Evolutionary conservation across 2,888 invertebrate species (phyloP).

Genomic region (Anagyrus pseudococci): DNA sequence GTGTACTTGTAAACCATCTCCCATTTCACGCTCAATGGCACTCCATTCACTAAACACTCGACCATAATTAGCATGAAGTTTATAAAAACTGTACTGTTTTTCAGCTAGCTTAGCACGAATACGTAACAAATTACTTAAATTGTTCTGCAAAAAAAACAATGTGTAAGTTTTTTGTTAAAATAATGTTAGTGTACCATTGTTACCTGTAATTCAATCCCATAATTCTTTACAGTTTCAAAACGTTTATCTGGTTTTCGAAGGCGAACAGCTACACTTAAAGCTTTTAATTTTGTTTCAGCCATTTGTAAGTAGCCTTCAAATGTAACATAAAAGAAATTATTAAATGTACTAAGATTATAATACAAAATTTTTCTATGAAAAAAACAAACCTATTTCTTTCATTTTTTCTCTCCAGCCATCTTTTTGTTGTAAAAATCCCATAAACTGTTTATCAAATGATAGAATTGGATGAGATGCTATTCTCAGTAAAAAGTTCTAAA

Average conservation of each 20-base stretch:
- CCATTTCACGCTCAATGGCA: slow-evolving; percentile 82
- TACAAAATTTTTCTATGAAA: background rate
- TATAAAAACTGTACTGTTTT: slow-evolving; percentile 78
- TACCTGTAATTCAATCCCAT: slow-evolving; percentile 76
- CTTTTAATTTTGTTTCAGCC: slow-evolving; percentile 81
- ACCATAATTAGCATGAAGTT: slow-evolving; percentile 82
- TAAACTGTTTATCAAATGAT: slow-evolving; percentile 77
- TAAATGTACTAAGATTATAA: background rate
- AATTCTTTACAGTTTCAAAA: slow-evolving; percentile 78
- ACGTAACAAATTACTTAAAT: slow-evolving; percentile 60
- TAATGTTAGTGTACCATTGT: slow-evolving; percentile 44
- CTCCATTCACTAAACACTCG: slow-evolving; percentile 87
- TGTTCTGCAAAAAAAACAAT: slow-evolving; percentile 58
- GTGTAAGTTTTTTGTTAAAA: slow-evolving; percentile 64
- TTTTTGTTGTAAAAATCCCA: slow-evolving; percentile 79
- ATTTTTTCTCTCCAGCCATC: slow-evolving; percentile 81
- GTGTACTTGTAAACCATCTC: slow-evolving; percentile 73
- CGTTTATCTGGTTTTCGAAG: slow-evolving; percentile 75
- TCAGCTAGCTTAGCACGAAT: slow-evolving; percentile 73
- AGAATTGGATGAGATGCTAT: slow-evolving; percentile 78
- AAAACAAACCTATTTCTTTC: slow-evolving; percentile 66
- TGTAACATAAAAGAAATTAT: no score
- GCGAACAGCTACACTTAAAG: slow-evolving; percentile 76
- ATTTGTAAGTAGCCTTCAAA: slow-evolving; percentile 73
- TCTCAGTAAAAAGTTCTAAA: slow-evolving; percentile 75